phyloP scores from a whole-genome alignment of 64 coral and sea anemone species.

The Pocillopora verrucosa region DNA sequence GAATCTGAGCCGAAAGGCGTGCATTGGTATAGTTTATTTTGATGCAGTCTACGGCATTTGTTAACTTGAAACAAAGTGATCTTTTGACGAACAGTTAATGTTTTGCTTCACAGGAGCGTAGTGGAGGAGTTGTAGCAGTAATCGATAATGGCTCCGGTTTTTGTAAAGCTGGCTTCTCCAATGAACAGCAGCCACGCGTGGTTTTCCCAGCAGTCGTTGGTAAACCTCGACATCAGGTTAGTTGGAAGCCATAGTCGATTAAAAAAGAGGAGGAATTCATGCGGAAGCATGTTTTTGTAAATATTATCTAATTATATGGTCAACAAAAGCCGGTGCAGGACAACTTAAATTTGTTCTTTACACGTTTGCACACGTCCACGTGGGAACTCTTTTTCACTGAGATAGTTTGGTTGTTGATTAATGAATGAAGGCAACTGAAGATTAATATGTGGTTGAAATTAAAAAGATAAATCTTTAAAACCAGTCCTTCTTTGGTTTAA shows the following conservation, averaged over 20 bases:
- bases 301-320: too few relatives aligned
- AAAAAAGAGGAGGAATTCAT: too few relatives aligned
- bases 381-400: too few relatives aligned
- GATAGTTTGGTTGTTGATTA: too few relatives aligned
- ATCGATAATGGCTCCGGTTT: conserved; percentile 94
- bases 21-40: too few relatives aligned
- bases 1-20: too few relatives aligned
- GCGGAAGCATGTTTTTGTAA: too few relatives aligned
- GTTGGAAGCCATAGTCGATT: too few relatives aligned
- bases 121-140: conserved; percentile 67
- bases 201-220: conserved; percentile 82
- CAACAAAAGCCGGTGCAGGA: too few relatives aligned
- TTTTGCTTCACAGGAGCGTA: conserved; percentile 53
- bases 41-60: not conserved
- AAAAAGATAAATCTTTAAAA: not conserved
- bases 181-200: conserved; percentile 65
- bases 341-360: not conserved
- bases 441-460: too few relatives aligned
- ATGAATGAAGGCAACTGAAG: too few relatives aligned
- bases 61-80: not conserved
- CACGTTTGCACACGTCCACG: too few relatives aligned
- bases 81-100: not conserved
- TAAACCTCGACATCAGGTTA: conserved; percentile 79
- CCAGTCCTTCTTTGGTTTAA: not conserved
- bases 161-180: conserved; percentile 91